Base-by-base conservation (phyloP, 2,888 invertebrate genomes). In the Steinernema hermaphroditum region DNA sequence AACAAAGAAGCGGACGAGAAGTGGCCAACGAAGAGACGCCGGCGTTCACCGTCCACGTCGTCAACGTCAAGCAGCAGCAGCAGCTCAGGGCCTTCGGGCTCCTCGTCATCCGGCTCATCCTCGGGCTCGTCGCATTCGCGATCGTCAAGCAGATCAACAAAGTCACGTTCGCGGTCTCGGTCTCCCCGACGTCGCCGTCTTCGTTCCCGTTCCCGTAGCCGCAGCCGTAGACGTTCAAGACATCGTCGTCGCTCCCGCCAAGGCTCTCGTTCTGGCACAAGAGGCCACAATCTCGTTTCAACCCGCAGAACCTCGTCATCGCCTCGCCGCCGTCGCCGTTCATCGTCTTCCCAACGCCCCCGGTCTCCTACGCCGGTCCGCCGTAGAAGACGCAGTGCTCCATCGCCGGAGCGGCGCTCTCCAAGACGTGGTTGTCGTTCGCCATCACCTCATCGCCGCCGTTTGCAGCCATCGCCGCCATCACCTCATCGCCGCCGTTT, bases 141-240 rank as follows among this genome's bases (percentile, higher is more conserved):
- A 14, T 73, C 72, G 8, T 71, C 71, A n/a, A 76, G 74, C 70
- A 72, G 44, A 43, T 32, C 27, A 1, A 19, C 32, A 1, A 68
- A 57, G 43, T 8, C 54, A 27, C 75, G 75, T 14, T 75, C 75
- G 9, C 71, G 71, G n/a, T 69, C 76, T 4, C n/a, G n/a, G n/a
- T n/a, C n/a, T n/a, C n/a, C n/a, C n/a, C n/a, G n/a, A n/a, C 37
- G 12, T 12, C 37, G 37, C 4, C 37, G 37, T 12, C 12, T 12
- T 12, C 37, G 37, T 37, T 37, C 37, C 12, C 37, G 37, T 37
- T 37, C 37, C 12, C 37, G 37, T 8, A 37, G 37, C 37, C 37
- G 87, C 96, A 97, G 80, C 87, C 87, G 78, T 22, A 34, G n/a
- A 4, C 37, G 37, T 37, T 37, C 37, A 4, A 37, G 37, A 37